These are phyloP conservation scores for Seira musarum DNA, from an alignment of 2,888 invertebrate species.

Conservation along the genomic window DNA sequence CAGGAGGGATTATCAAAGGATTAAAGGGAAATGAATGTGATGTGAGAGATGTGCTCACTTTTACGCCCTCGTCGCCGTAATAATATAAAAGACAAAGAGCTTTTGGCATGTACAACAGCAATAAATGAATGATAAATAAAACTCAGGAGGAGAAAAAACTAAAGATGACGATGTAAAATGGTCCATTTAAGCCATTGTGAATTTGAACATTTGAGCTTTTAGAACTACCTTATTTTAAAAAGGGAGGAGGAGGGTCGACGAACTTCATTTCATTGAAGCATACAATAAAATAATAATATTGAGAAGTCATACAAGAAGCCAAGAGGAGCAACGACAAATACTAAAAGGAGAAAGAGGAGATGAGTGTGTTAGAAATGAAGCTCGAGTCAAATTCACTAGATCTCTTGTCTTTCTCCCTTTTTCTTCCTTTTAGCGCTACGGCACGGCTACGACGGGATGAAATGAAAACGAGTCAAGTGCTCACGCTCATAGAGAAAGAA, in stretches of 20 bases:
- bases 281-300: slow-evolving; percentile 46
- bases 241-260: slow-evolving; percentile 59
- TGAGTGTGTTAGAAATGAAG: slow-evolving; percentile 32
- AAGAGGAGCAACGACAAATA: no score
- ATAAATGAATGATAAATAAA: slow-evolving; percentile 30
- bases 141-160: no score
- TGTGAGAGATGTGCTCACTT: slow-evolving; percentile 13
- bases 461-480: slow-evolving; percentile 12
- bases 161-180: slow-evolving; percentile 38
- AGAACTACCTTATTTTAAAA: slow-evolving; percentile 24
- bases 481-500: slow-evolving; percentile 26
- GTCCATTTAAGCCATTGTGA: slow-evolving; percentile 2
- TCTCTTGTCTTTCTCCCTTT: no score
- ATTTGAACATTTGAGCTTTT: neutral
- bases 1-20: no score
- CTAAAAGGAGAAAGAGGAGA: slow-evolving; percentile 13
- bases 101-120: neutral
- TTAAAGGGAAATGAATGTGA: neutral
- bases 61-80: slow-evolving; percentile 24
- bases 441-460: slow-evolving; percentile 16
- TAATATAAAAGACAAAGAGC: no score
- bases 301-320: slow-evolving; percentile 26
- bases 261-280: slow-evolving; percentile 65
- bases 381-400: slow-evolving; percentile 19
- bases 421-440: no score